Conservation (phyloP, 2,797 vertebrate species). For the Coranthus polyacanthus region DNA sequence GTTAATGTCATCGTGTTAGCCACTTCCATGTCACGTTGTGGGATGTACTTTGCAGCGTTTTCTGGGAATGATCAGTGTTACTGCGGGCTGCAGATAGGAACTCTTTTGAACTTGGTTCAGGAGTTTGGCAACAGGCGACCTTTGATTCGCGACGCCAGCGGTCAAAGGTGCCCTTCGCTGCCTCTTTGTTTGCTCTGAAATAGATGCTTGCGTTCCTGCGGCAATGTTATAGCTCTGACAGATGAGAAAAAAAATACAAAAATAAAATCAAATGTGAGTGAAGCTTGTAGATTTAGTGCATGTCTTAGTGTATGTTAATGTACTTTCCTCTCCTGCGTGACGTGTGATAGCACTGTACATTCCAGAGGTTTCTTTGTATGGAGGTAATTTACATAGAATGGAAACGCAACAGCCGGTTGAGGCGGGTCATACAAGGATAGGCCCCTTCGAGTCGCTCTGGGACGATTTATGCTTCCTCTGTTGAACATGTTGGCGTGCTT, state of each 20-base stretch:
- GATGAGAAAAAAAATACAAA: constrained; percentile 40
- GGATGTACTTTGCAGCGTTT: constrained; percentile 24
- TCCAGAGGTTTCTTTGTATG: constrained; percentile 47
- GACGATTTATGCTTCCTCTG: constrained; percentile 59
- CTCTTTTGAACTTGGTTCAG: constrained; percentile 76
- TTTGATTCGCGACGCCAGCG: constrained; percentile 76
- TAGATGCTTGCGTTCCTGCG: constrained; percentile 53
- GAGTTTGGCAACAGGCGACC: constrained; percentile 80
- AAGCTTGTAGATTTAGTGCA: not conserved
- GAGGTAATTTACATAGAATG: constrained; percentile 69
- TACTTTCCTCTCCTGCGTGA: constrained; percentile 17
- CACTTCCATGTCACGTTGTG: not conserved
- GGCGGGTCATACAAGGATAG: constrained; percentile 69
- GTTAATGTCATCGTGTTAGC: not conserved
- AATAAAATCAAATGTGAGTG: constrained; percentile 2
- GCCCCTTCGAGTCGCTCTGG: constrained; percentile 49
- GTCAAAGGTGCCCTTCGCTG: constrained; percentile 80
- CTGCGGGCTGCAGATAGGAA: constrained; percentile 51
- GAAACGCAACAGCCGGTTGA: constrained; percentile 50
- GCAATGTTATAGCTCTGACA: constrained; percentile 3
- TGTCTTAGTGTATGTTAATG: not conserved
- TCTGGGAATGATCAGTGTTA: constrained; percentile 51
- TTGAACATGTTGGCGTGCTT: constrained; percentile 59
- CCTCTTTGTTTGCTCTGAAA: constrained; percentile 76
- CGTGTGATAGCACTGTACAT: constrained; percentile 25